Percentiles rank a stretch among this genome's conserved stretches.
Conservation (phyloP, 2,888 invertebrate species). For the Glyphotaelius pellucidus region DNA sequence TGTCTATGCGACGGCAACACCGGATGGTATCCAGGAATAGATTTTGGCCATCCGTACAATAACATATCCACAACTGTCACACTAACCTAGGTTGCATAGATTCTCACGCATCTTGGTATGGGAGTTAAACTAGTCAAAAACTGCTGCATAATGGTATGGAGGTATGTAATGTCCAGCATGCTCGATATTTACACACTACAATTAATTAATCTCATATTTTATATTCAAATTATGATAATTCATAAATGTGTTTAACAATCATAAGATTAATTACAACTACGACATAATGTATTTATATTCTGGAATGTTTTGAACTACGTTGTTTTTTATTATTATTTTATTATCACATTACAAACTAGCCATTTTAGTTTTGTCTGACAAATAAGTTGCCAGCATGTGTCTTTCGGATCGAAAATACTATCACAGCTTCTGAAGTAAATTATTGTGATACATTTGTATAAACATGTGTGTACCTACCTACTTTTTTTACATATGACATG, state of each 20-base stretch:
- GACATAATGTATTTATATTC: slow-evolving; percentile 2
- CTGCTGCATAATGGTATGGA: slow-evolving; percentile 56
- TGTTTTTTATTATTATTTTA: neutral
- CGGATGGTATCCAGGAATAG: slow-evolving; percentile 13
- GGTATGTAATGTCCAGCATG: slow-evolving; percentile 27
- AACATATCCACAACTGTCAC: slow-evolving; percentile 39
- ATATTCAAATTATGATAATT: neutral
- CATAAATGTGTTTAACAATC: neutral
- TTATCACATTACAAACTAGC: neutral
- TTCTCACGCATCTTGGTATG: slow-evolving; percentile 38
- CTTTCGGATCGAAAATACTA: neutral
- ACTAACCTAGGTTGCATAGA: slow-evolving; percentile 15
- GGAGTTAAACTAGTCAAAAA: slow-evolving; percentile 57
- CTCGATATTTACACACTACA: neutral
- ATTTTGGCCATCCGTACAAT: slow-evolving; percentile 33
- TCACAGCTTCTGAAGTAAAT: neutral
- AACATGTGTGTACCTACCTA: neutral
- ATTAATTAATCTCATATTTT: neutral
- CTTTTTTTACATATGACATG: neutral
- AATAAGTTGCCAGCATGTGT: neutral
- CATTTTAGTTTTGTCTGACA: neutral
- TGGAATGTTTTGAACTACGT: neutral
- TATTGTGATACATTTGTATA: neutral
- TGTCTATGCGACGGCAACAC: slow-evolving; percentile 17
- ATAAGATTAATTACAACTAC: neutral